Base-by-base conservation (phyloP, 2,797 vertebrate genomes). In the Clarias platycephalus region DNA sequence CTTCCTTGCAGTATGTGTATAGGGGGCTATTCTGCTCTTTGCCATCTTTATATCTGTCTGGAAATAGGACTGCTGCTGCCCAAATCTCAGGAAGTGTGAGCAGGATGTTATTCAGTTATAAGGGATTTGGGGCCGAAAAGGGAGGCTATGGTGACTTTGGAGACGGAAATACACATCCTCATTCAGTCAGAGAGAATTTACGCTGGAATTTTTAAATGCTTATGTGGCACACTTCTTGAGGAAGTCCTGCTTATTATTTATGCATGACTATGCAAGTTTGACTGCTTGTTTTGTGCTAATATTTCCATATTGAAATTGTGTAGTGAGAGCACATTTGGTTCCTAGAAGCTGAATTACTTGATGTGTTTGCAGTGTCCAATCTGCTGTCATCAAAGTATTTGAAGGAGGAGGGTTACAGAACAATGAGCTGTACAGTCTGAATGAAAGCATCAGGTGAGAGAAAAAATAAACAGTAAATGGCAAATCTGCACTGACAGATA, bases 341-440 rank as follows among this genome's bases (percentile, higher is more conserved):
- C 66, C 44, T 84, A 12, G 22, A 57, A 58, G 26, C 71, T 83
- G 28, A 71, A 81, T 80, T 37, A 84, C 66, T 74, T 80, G 58
- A 67, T 81, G 18, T 87, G 40, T 84, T 86, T 82, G 66, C 93
- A 99, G 97, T 0, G 97, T 99, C 88, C 98, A 99, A 89, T 96
- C 95, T 63, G 97, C 97, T 8, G 97, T 99, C 90, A 96, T 98
- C 91, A 97, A 97, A 55, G 97, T 99, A 77, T 99, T 99, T 91
- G 95, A 97, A 93, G 97, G 97, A 5, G 96, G 95, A 84, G 94
- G 93, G 60, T 90, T 99, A 88, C 96, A 97, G 91, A 89, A 89
- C 68, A 98, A 97, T 26, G 97, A 99, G 87, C 97, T 99, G 7
- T 97, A 94, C 89, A 93, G 90, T 0, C 95, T 99, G 72, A 99